A percentile compares a stretch with the other conserved stretches of the same genome.
Evolutionary conservation across 2,888 invertebrate genomes (phyloP).

Genomic region (Yponomeuta plumbellus): DNA sequence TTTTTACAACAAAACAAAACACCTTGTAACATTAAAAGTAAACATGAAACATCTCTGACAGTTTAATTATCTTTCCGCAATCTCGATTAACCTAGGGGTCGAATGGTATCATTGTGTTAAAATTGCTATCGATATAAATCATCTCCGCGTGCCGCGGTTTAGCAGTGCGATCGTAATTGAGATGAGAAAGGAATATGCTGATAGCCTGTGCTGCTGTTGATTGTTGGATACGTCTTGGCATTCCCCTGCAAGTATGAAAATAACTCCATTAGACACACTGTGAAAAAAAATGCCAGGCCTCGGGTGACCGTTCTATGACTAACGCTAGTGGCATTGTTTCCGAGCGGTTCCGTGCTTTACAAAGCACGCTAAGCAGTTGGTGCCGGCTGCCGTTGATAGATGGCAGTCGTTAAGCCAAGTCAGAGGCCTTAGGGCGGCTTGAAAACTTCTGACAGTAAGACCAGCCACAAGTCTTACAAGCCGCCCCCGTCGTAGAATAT

Average conservation of each 20-base stretch:
- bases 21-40: background rate
- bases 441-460: too few relatives aligned
- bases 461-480: too few relatives aligned
- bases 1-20: background rate
- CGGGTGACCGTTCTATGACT: too few relatives aligned
- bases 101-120: background rate
- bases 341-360: too few relatives aligned
- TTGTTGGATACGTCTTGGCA: constrained; percentile 71
- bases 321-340: too few relatives aligned
- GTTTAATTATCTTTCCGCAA: background rate
- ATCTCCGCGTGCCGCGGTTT: constrained; percentile 61
- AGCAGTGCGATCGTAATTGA: constrained; percentile 38
- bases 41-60: background rate
- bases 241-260: constrained; percentile 71
- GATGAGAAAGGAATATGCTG: constrained; percentile 35
- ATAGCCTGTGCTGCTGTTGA: constrained; percentile 44
- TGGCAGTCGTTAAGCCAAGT: too few relatives aligned
- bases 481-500: too few relatives aligned
- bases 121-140: constrained; percentile 37
- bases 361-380: too few relatives aligned
- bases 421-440: too few relatives aligned
- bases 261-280: background rate
- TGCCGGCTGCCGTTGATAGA: too few relatives aligned
- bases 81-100: background rate
- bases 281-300: too few relatives aligned